A percentile compares a stretch with the other conserved stretches of the same genome.
Evolutionary conservation across 1,140 invertebrate species (phyloP).

Genomic region (Pseudoatta argentina): DNA sequence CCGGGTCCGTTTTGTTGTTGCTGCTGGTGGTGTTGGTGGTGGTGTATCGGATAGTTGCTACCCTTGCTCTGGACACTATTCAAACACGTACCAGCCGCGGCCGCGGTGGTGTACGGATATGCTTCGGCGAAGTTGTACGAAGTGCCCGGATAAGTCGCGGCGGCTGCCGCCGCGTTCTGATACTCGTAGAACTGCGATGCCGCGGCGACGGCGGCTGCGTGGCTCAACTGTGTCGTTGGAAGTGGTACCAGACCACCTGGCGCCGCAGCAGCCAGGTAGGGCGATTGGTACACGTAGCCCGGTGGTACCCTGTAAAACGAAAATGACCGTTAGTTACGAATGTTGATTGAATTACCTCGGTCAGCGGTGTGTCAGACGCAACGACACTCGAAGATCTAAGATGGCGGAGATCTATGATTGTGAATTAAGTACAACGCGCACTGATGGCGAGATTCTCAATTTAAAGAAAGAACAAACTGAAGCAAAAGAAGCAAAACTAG

Average conservation of each 20-base stretch:
- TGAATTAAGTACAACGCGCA: constrained; percentile 42
- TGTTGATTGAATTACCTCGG: neutral
- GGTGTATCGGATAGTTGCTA: constrained; percentile 67
- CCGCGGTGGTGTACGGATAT: constrained; percentile 89
- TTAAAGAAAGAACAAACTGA: neutral
- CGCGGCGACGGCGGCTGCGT: constrained; percentile 91
- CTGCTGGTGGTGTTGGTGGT: constrained; percentile 73
- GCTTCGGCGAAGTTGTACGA: constrained; percentile 91
- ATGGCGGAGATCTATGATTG: constrained; percentile 34
- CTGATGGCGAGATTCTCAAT: neutral
- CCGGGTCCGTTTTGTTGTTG: constrained; percentile 75
- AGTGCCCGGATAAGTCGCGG: constrained; percentile 90
- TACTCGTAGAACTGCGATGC: constrained; percentile 92
- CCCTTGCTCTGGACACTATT: constrained; percentile 78
- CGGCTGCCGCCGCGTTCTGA: constrained; percentile 89
- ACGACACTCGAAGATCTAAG: constrained; percentile 50
- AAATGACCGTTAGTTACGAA: constrained; percentile 48
- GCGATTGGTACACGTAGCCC: constrained; percentile 91
- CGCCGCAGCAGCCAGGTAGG: constrained; percentile 89
- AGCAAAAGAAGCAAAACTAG: neutral
- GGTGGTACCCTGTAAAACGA: constrained; percentile 89
- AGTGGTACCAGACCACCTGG: constrained; percentile 89
- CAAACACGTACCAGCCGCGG: constrained; percentile 86
- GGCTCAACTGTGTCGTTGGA: constrained; percentile 89
- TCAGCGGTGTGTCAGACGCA: neutral